These are phyloP conservation scores for Tetramorium bicarinatum DNA, from an alignment of 2,888 invertebrate genomes.

Conservation along the genomic window DNA sequence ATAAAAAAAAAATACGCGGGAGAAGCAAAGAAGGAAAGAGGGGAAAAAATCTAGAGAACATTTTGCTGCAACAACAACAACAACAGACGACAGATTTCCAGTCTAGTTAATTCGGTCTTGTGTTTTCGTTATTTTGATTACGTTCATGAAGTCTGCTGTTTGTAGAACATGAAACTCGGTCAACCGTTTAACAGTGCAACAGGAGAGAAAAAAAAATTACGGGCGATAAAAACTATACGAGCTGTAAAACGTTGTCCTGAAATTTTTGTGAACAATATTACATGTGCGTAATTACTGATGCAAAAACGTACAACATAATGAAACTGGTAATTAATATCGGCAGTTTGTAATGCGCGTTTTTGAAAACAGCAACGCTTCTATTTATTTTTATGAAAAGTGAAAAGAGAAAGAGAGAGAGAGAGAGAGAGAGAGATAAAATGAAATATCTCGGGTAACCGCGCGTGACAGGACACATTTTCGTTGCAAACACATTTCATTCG, in stretches of 20 bases:
- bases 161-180: conserved; percentile 35
- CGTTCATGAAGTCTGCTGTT: conserved; percentile 17
- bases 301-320: background rate
- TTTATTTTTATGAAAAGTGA: background rate
- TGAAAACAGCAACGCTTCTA: background rate
- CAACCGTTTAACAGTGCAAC: conserved; percentile 43
- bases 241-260: conserved; percentile 27
- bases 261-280: conserved; percentile 16
- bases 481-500: conserved; percentile 1
- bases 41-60: background rate
- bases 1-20: background rate
- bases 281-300: background rate
- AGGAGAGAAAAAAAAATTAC: conserved; percentile 22
- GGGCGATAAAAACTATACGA: conserved; percentile 40
- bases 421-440: background rate
- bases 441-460: background rate
- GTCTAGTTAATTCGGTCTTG: conserved; percentile 9
- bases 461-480: background rate
- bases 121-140: conserved; percentile 45
- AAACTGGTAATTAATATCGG: conserved; percentile 28
- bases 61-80: background rate
- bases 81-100: conserved; percentile 17
- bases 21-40: background rate
- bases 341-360: background rate
- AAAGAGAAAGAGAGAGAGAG: background rate